Evolutionary conservation across 1,140 invertebrate genomes (phyloP).

Genomic region (Drosophila asahinai): DNA sequence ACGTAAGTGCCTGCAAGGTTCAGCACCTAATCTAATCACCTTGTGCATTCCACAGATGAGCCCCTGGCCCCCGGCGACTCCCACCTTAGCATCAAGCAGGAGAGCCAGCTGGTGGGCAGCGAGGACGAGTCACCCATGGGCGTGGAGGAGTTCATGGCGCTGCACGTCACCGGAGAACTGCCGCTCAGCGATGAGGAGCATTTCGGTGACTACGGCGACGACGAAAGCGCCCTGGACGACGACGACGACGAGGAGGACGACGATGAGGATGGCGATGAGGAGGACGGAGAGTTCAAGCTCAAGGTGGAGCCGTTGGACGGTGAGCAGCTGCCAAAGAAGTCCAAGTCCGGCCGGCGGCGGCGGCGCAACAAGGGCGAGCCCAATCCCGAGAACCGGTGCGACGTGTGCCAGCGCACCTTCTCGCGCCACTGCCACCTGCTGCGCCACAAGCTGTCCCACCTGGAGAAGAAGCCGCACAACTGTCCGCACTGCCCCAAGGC

Average conservation of each 20-base stretch:
- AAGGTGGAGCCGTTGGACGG: slow-evolving; percentile 48
- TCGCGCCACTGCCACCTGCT: slow-evolving; percentile 77
- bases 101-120: slow-evolving; percentile 33
- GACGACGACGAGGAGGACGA: slow-evolving; percentile 36
- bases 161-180: slow-evolving; percentile 9
- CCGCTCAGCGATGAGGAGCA: slow-evolving; percentile 49
- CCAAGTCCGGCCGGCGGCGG: slow-evolving; percentile 34
- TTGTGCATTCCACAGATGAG: slow-evolving; percentile 31
- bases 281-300: background rate
- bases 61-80: slow-evolving; percentile 36
- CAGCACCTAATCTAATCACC: background rate
- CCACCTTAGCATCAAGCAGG: slow-evolving; percentile 57
- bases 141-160: slow-evolving; percentile 27
- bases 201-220: slow-evolving; percentile 32
- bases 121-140: slow-evolving; percentile 24
- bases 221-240: slow-evolving; percentile 48
- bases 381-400: slow-evolving; percentile 77
- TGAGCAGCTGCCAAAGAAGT: slow-evolving; percentile 17
- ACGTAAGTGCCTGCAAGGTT: too few species aligned
- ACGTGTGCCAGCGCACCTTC: slow-evolving; percentile 75
- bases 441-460: slow-evolving; percentile 75
- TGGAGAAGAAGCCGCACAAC: slow-evolving; percentile 85
- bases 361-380: slow-evolving; percentile 50
- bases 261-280: slow-evolving; percentile 5
- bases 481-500: slow-evolving; percentile 86